Evolutionary conservation across 2,113 vertebrate species (phyloP).

Genomic region (pig (Sus scrofa)): DNA sequence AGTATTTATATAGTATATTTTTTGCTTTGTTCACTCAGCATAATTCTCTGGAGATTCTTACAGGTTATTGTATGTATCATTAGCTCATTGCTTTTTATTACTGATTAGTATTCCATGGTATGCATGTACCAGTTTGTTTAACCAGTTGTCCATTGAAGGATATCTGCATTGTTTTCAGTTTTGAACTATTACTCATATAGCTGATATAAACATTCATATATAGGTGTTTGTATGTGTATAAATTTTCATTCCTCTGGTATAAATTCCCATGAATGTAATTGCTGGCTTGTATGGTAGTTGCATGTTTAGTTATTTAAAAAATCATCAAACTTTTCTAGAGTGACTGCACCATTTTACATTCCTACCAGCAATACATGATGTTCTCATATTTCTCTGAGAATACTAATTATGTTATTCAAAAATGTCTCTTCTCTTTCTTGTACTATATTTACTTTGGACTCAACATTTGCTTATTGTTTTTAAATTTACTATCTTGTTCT

Average conservation of each 20-base stretch:
- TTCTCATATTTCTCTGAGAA: slow-evolving; percentile 10
- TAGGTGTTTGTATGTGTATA: not conserved
- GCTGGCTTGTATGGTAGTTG: not conserved
- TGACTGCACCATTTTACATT: not conserved
- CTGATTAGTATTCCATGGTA: not conserved
- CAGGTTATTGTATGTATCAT: not conserved
- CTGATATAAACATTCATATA: not conserved
- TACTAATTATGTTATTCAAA: not conserved
- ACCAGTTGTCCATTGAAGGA: not conserved
- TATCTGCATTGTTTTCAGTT: not conserved
- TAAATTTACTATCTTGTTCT: not conserved
- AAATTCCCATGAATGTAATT: not conserved
- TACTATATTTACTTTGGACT: not conserved
- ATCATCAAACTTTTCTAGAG: not conserved
- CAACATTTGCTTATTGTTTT: slow-evolving; percentile 2
- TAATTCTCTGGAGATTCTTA: not conserved
- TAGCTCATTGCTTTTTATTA: not conserved
- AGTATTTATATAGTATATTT: not conserved
- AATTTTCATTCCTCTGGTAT: not conserved
- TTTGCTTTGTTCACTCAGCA: not conserved
- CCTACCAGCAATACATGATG: not conserved
- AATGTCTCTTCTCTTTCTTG: not conserved
- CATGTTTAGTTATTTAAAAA: not conserved
- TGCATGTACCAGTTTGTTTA: not conserved
- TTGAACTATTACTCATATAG: not conserved